Evolutionary conservation across 2,113 vertebrate species (phyloP).

Genomic region (Scolopax mira): DNA sequence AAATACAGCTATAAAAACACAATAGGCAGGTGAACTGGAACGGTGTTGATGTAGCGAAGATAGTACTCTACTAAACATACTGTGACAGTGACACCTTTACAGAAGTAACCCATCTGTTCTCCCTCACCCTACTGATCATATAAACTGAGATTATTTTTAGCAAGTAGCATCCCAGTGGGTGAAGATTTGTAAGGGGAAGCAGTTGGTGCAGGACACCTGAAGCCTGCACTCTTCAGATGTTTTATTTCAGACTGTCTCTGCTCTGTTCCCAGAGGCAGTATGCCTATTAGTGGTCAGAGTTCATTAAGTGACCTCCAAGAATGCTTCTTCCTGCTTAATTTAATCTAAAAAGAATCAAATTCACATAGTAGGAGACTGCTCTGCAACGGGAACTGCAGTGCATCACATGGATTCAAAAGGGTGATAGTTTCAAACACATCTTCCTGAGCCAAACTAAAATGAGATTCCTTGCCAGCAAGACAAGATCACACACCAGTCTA

Average conservation of each 20-base stretch:
- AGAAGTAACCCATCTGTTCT: background rate
- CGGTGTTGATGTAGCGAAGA: background rate
- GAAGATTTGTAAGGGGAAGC: background rate
- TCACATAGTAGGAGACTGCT: background rate
- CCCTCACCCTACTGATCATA: background rate
- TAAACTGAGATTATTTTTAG: background rate
- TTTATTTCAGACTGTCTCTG: background rate
- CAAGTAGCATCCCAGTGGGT: background rate
- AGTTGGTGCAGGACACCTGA: background rate
- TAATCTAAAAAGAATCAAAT: background rate
- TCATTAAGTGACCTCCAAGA: background rate
- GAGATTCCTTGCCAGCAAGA: background rate
- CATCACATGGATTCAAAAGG: background rate
- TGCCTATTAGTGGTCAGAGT: background rate
- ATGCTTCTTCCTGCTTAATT: background rate
- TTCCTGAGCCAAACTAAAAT: background rate
- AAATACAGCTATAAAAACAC: background rate
- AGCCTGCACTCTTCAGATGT: background rate
- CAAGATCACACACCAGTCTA: background rate
- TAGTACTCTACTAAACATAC: background rate
- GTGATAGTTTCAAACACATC: fast-evolving
- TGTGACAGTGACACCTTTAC: background rate
- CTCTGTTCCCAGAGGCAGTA: background rate
- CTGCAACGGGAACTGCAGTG: background rate
- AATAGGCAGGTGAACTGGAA: background rate